phyloP scores from a whole-genome alignment of 92 coral and sea anemone genomes.

The Galaxea fascicularis region DNA sequence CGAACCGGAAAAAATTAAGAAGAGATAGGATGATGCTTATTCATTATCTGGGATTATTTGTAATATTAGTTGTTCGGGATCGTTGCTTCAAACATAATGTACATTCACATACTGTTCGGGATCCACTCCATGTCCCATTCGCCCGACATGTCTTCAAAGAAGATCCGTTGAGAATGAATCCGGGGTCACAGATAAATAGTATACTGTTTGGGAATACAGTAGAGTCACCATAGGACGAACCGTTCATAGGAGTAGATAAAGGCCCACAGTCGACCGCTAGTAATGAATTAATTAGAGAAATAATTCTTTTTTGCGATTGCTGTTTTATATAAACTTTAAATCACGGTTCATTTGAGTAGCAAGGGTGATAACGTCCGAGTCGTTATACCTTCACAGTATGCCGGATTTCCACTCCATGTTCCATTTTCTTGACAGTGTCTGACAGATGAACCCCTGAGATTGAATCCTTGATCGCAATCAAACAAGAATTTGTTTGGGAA shows the following conservation, averaged over 20 bases:
- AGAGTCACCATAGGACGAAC: slow-evolving; percentile 53
- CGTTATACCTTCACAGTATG: slow-evolving; percentile 51
- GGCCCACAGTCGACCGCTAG: slow-evolving; percentile 77
- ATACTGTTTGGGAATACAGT: slow-evolving; percentile 60
- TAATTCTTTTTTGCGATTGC: too few species aligned
- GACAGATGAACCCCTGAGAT: slow-evolving; percentile 47
- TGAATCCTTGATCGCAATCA: slow-evolving; percentile 71
- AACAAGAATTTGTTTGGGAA: slow-evolving; percentile 64
- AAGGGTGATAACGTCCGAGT: not conserved
- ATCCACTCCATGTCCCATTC: slow-evolving; percentile 71
- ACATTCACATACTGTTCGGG: slow-evolving; percentile 56
- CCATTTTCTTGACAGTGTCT: slow-evolving; percentile 56
- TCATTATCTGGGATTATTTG: too few species aligned
- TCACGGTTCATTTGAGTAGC: too few species aligned
- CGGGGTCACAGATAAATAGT: slow-evolving; percentile 63
- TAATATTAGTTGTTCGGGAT: too few species aligned
- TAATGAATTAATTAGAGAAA: not conserved
- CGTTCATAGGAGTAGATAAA: slow-evolving; percentile 59
- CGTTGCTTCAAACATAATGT: not conserved
- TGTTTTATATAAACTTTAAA: too few species aligned
- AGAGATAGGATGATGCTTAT: too few species aligned
- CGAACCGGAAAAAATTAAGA: too few species aligned
- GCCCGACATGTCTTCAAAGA: slow-evolving; percentile 57
- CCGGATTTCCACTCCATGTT: slow-evolving; percentile 63
- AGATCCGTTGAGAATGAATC: slow-evolving; percentile 67